These are phyloP conservation scores for Drosophila ogumai DNA, from an alignment of 1,140 invertebrate genomes.

Conservation along the genomic window DNA sequence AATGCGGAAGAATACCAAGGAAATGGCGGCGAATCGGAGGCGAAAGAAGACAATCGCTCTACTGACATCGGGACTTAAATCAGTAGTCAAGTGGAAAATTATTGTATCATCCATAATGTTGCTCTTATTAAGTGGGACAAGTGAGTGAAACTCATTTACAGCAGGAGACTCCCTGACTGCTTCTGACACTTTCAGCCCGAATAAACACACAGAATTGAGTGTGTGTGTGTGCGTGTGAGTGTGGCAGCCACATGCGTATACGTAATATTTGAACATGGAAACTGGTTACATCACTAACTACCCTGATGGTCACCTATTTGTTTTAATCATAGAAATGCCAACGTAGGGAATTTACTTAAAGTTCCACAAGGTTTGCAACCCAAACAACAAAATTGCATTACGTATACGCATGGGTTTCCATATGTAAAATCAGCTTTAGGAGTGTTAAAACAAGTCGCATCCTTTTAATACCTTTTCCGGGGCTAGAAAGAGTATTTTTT, in stretches of 20 bases:
- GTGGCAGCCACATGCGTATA: conserved; percentile 27
- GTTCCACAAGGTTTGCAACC: background rate
- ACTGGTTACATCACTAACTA: conserved; percentile 1
- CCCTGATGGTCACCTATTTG: conserved; percentile 4
- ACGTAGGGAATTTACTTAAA: background rate
- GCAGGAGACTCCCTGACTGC: conserved; percentile 22
- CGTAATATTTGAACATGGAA: conserved; percentile 31
- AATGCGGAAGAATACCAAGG: conserved; percentile 30
- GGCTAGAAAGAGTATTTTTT: background rate
- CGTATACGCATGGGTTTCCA: conserved; percentile 8
- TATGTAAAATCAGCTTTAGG: background rate
- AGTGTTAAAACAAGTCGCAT: background rate
- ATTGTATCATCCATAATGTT: conserved; percentile 84
- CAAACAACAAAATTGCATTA: background rate
- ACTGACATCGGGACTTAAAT: conserved; percentile 65
- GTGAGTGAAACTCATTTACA: conserved; percentile 68
- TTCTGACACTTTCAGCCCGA: conserved; percentile 33
- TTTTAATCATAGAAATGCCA: conserved; percentile 7
- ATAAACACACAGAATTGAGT: conserved; percentile 2
- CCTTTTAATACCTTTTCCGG: background rate
- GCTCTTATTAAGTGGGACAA: conserved; percentile 77
- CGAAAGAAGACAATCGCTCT: conserved; percentile 57
- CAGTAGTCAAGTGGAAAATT: conserved; percentile 84
- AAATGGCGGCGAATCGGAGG: conserved; percentile 49
- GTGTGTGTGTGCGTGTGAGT: background rate